Evolutionary conservation across 2,888 invertebrate species (phyloP).

Genomic region (Rotaria macrura): DNA sequence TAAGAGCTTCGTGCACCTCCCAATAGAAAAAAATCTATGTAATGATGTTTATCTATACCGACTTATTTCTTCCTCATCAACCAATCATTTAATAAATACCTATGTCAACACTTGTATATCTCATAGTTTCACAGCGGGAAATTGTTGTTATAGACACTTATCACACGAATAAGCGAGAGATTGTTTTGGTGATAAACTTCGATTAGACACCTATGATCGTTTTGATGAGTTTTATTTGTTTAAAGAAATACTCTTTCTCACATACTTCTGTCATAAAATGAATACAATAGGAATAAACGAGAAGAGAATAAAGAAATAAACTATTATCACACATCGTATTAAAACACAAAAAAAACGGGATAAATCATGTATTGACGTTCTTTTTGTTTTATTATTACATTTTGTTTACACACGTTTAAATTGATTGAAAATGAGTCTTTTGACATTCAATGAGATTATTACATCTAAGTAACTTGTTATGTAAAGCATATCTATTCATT

Average conservation of each 20-base stretch:
- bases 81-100: slow-evolving; percentile 10
- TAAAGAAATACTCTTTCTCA: not conserved
- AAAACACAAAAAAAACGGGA: not conserved
- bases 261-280: not conserved
- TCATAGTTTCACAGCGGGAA: not conserved
- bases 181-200: slow-evolving; percentile 20
- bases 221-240: slow-evolving; percentile 10
- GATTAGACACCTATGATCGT: slow-evolving; percentile 21
- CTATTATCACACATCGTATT: not conserved
- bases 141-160: slow-evolving; percentile 12
- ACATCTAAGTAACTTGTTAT: not conserved
- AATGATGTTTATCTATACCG: not conserved
- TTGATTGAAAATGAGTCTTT: not conserved
- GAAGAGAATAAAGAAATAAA: not conserved
- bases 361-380: not conserved
- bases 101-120: not conserved
- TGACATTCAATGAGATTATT: not conserved
- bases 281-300: not conserved
- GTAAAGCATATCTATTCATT: not conserved
- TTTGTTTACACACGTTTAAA: not conserved
- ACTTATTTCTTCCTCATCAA: slow-evolving; percentile 8
- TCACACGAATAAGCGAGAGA: not conserved
- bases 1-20: not conserved
- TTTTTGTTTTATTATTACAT: not conserved
- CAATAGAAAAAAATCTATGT: not conserved